Percentiles rank a stretch among this genome's conserved stretches.
phyloP scores from a whole-genome alignment of 64 coral and sea anemone genomes.

The Dendrophyllia cribrosa region DNA sequence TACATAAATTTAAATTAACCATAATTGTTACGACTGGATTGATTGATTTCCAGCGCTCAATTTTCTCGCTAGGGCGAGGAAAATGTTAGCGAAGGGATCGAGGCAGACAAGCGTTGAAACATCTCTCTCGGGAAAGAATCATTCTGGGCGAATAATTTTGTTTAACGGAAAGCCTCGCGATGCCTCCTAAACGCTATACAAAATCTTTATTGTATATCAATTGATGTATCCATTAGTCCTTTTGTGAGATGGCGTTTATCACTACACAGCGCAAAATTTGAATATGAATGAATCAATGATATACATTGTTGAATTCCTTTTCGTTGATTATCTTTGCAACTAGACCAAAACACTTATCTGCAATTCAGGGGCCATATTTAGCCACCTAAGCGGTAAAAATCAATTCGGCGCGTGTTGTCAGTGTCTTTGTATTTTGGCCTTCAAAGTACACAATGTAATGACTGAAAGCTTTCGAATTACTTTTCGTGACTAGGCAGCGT shows the following conservation, averaged over 20 bases:
- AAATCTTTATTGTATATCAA: conserved; percentile 91
- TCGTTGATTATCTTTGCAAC: conserved; percentile 80
- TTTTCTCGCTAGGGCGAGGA: conserved; percentile 7
- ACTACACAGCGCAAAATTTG: conserved; percentile 83
- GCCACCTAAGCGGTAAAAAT: conserved; percentile 29
- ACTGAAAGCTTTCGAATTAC: conserved; percentile 68
- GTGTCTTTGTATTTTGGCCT: neutral
- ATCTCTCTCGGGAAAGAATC: neutral
- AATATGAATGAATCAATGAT: conserved; percentile 94
- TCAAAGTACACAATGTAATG: conserved; percentile 55
- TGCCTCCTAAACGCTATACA: conserved; percentile 81
- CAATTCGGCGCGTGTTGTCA: conserved; percentile 14
- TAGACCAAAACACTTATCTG: conserved; percentile 40
- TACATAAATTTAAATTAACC: conserved; percentile 95
- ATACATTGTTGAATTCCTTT: conserved; percentile 94
- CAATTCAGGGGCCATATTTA: conserved; percentile 1
- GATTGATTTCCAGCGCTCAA: conserved; percentile 78
- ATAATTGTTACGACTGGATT: conserved; percentile 79
- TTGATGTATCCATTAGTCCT: conserved; percentile 89
- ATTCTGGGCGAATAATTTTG: conserved; percentile 42
- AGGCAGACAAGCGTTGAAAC: neutral
- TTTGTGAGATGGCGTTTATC: conserved; percentile 87
- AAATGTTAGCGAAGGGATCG: neutral
- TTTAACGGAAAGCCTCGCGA: conserved; percentile 55
- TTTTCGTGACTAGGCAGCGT: conserved; percentile 74